Evolutionary conservation across 2,888 invertebrate species (phyloP).

Genomic region (Onthophagus sagittarius): DNA sequence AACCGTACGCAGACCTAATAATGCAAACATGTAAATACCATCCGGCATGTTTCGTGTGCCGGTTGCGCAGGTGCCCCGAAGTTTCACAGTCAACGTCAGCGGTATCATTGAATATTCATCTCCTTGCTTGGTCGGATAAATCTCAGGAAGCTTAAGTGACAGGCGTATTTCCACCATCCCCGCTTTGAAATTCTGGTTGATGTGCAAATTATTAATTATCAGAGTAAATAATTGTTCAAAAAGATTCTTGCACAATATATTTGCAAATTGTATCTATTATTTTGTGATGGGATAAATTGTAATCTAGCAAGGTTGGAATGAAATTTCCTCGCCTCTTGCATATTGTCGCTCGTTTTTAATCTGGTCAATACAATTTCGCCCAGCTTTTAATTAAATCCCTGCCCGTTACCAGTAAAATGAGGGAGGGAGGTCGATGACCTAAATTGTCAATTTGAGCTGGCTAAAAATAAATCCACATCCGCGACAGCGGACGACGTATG

Average conservation of each 20-base stretch:
- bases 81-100: background rate
- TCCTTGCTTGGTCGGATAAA: background rate
- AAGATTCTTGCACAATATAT: background rate
- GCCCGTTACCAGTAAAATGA: background rate
- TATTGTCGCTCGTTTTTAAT: background rate
- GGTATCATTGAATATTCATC: conserved; percentile 12
- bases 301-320: background rate
- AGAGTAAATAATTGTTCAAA: background rate
- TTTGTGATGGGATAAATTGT: too few relatives aligned
- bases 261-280: too few relatives aligned
- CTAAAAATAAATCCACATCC: background rate
- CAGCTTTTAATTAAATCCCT: background rate
- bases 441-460: background rate
- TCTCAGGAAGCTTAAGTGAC: background rate
- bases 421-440: background rate
- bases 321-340: background rate
- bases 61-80: background rate
- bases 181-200: background rate
- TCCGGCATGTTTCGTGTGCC: conserved; percentile 2
- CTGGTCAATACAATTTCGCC: background rate
- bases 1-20: conserved; percentile 6
- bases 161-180: background rate
- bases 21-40: conserved; percentile 15
- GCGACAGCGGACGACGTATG: background rate
- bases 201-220: background rate